Evolutionary conservation across 2,113 vertebrate genomes (phyloP), one percentile per base, ranked within the genome.

Genomic region (Aspiorhynchus laticeps): DNA sequence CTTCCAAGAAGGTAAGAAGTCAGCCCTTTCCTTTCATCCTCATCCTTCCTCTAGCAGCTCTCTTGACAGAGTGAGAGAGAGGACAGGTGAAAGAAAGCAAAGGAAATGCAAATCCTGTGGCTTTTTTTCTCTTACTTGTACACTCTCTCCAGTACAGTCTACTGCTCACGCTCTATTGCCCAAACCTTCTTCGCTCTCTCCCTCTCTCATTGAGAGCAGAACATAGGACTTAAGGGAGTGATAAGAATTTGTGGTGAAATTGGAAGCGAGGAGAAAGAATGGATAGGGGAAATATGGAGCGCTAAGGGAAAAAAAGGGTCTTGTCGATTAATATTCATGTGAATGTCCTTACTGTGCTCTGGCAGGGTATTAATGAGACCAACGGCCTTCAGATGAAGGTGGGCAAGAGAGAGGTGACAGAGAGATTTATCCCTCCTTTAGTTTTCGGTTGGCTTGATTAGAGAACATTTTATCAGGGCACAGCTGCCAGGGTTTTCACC

Each of bases 241-340:
- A 95, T 94, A 94, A 93, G 90, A 93, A 93, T 93, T 90, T 90
- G 90, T 92, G 90, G 92, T 89, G 90, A 92, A 94, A 94, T 90
- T 94, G 92, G 90, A 93, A 93, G 92, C 91, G 86, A 56, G 7
- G 63, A 87, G 51, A 90, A 89, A 89, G 89, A 90, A 84, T 61
- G 76, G 43, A 74, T 36, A 19, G 76, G 74, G 87, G 90, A 91
- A 93, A 92, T 90, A 86, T 83, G 90, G 77, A 85, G 88, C 63
- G 41, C 88, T 41, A 28, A 19, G 46, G 38, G 24, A 69, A 83
- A 88, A 88, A 91, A 86, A 80, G 74, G 33, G 53, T 79, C 41
- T 89, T 67, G 85, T 90, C 75, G 88, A 94, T 95, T 94, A 94
- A 94, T 94, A 94, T 94, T 94, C 91, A 95, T 94, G 92, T 90